Conservation (phyloP, 2,888 invertebrate genomes). For the Ormyrus pomaceus region DNA sequence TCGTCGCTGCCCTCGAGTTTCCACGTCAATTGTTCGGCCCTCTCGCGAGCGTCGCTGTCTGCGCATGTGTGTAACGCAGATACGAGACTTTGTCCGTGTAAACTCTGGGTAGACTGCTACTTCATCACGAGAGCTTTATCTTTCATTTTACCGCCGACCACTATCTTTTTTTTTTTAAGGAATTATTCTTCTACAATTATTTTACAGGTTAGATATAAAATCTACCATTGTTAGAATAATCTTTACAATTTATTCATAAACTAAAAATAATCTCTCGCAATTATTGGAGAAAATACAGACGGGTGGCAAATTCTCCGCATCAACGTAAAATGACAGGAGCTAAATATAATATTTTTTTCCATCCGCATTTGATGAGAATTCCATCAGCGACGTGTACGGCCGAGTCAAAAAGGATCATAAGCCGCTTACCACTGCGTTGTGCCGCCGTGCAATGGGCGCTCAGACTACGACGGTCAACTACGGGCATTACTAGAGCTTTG, state of each 20-base stretch:
- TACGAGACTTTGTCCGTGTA: no score
- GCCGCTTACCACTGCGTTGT: slow-evolving; percentile 28
- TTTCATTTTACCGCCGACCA: no score
- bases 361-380: not conserved
- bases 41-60: no score
- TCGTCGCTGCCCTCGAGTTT: slow-evolving; percentile 41
- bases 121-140: no score
- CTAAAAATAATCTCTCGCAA: not conserved
- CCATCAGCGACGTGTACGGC: not conserved
- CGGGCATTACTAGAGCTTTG: slow-evolving; percentile 18
- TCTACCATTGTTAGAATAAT: no score
- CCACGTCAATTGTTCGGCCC: slow-evolving; percentile 45
- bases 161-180: no score
- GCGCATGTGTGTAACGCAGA: no score
- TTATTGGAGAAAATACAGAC: no score
- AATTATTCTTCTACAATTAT: no score
- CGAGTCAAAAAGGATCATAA: slow-evolving; percentile 30
- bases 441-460: not conserved
- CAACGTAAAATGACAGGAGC: not conserved
- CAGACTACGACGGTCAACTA: slow-evolving; percentile 1
- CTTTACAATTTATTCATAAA: not conserved
- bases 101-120: no score
- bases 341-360: not conserved
- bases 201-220: no score
- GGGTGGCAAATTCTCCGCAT: not conserved